These are phyloP conservation scores for Poecilia picta DNA, from an alignment of 2,797 vertebrate species.

Conservation along the genomic window DNA sequence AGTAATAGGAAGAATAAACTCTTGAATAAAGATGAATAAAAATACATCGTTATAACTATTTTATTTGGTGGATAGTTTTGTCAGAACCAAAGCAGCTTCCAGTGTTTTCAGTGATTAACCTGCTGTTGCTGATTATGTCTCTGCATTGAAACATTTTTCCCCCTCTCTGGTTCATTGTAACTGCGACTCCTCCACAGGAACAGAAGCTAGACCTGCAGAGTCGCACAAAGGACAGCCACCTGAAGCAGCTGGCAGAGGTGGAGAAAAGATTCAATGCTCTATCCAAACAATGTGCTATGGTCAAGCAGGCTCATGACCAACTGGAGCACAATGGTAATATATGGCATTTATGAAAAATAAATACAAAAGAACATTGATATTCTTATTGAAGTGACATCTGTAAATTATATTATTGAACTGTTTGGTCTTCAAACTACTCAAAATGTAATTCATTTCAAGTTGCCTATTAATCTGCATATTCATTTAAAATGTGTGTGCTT, in stretches of 20 bases:
- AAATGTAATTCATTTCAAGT: background rate
- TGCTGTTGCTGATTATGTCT: background rate
- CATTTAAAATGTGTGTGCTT: too few species aligned
- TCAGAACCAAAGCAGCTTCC: background rate
- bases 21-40: background rate
- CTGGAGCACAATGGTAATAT: constrained; percentile 89
- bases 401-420: constrained; percentile 8
- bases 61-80: background rate
- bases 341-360: background rate
- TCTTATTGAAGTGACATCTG: background rate
- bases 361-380: background rate
- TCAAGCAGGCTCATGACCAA: constrained; percentile 85
- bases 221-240: constrained; percentile 86
- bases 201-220: constrained; percentile 87
- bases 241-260: constrained; percentile 89
- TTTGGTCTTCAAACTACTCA: background rate
- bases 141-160: background rate
- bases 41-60: background rate
- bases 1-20: background rate
- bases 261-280: constrained; percentile 82
- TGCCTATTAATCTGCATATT: too few species aligned
- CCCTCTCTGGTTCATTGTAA: constrained; percentile 1
- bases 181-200: constrained; percentile 76
- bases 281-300: constrained; percentile 80
- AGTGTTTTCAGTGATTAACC: too few species aligned